Conservation (phyloP, 2,888 invertebrate species). For the Carabus problematicus region DNA sequence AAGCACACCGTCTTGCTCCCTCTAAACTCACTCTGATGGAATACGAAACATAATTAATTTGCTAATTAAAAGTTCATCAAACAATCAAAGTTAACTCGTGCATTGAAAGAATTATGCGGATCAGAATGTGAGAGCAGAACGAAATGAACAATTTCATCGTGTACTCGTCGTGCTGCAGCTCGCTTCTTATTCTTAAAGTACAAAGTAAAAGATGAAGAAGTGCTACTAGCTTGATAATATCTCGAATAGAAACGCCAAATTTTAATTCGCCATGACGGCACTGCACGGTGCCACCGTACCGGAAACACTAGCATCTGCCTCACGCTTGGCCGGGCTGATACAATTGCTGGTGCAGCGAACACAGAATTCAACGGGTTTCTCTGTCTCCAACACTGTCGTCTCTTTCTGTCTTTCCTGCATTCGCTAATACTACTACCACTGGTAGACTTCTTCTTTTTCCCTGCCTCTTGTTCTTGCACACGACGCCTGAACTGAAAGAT, state of each 20-base stretch:
- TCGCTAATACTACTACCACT: neutral
- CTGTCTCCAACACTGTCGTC: neutral
- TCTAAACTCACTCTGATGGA: too few species aligned
- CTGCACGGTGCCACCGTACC: constrained; percentile 44
- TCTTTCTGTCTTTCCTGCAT: neutral
- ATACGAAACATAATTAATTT: constrained; percentile 38
- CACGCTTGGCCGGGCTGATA: constrained; percentile 45
- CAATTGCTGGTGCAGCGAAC: constrained; percentile 38
- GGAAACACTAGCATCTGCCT: constrained; percentile 47
- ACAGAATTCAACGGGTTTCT: neutral
- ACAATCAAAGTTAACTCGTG: constrained; percentile 35
- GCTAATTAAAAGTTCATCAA: constrained; percentile 41
- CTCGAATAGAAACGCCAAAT: constrained; percentile 43
- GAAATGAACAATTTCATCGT: constrained; percentile 3
- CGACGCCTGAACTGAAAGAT: neutral
- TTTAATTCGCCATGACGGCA: constrained; percentile 47
- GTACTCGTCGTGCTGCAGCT: neutral
- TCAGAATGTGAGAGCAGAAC: constrained; percentile 9
- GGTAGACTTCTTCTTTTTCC: neutral
- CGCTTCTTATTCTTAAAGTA: too few species aligned
- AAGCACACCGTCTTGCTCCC: too few species aligned
- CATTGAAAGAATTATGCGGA: constrained; percentile 37
- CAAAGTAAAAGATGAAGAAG: too few species aligned
- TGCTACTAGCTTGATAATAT: constrained; percentile 15
- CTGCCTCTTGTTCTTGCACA: neutral